Base-by-base conservation (phyloP, 2,113 vertebrate species). In the Cariama cristata region DNA sequence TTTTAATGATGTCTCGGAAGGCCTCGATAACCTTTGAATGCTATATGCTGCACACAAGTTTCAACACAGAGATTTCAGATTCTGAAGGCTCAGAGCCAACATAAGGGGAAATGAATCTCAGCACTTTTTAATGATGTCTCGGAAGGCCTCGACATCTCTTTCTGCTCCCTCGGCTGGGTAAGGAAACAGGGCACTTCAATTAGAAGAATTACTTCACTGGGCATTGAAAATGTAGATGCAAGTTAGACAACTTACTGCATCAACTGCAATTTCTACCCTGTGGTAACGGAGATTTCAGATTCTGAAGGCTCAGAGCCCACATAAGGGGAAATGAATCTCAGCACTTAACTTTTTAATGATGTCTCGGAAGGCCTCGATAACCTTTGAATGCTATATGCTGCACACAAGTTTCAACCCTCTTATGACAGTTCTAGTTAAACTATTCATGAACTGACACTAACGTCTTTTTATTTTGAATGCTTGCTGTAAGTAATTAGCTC, bases 61-160 rank as follows among this genome's bases (percentile, higher is more conserved):
- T n/a, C n/a, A n/a, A n/a, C n/a, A n/a, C n/a, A n/a, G n/a, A n/a
- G n/a, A n/a, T n/a, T n/a, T n/a, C n/a, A n/a, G n/a, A 64, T 96
- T 91, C 42, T 58, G 62, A 63, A 91, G 24, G 28, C 53, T 85
- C 8, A 55, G 40, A 72, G 55, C 49, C 33, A 20, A n/a, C 0
- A 0, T 55, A 69, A 33, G 10, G 49, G 44, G 42, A 94, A 96
- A 76, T 58, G 21, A 73, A 73, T 94, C 69, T 82, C 69, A 76
- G 17, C 11, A 40, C 49, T 86, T 89, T 71, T 94, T 85, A 87
- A 88, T 85, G 52, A 81, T 79, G 66, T 94, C 89, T 96, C 69
- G 69, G 80, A 76, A 84, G 77, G 26, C 81, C 79, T 44, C 3
- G 69, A 82, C 45, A n/a, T 63, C 5, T 83, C 8, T 73, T 23